A percentile compares a stretch with the other conserved stretches of the same genome.
phyloP scores from a whole-genome alignment of 2,797 vertebrate species.

The Salarias fasciatus region DNA sequence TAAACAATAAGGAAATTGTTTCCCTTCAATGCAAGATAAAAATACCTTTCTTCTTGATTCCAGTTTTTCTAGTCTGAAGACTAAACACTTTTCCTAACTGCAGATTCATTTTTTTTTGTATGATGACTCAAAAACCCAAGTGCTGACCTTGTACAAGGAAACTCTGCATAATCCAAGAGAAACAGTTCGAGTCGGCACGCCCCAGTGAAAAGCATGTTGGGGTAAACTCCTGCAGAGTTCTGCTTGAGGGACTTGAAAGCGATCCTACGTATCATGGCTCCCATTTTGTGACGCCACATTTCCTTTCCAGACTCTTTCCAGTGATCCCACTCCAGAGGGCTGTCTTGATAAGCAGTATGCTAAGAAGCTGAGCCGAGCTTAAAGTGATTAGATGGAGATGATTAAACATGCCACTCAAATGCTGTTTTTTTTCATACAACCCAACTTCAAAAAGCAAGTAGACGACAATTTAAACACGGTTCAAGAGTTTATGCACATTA shows the following conservation, averaged over 20 bases:
- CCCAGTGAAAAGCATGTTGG: constrained; percentile 37
- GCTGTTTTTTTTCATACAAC: constrained; percentile 24
- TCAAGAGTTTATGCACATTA: not conserved
- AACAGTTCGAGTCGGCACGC: constrained; percentile 29
- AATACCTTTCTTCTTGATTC: too few species aligned
- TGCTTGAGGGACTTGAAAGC: constrained; percentile 48
- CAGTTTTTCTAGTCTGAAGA: not conserved
- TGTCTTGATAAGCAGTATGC: constrained; percentile 50
- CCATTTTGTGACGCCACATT: constrained; percentile 43
- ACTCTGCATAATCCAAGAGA: constrained; percentile 25
- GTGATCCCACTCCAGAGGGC: constrained; percentile 49
- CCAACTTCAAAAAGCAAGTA: constrained; percentile 24
- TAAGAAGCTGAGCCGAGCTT: constrained; percentile 47
- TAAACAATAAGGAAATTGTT: too few species aligned
- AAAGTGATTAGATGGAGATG: constrained; percentile 58
- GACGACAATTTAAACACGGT: constrained; percentile 7
- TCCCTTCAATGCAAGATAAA: too few species aligned
- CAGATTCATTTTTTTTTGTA: constrained; percentile 7
- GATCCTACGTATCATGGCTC: constrained; percentile 42
- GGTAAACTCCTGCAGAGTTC: constrained; percentile 37
- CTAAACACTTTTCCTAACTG: not conserved
- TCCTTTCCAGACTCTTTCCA: constrained; percentile 50
- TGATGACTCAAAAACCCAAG: constrained; percentile 14
- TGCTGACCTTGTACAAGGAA: constrained; percentile 22
- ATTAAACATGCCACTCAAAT: constrained; percentile 59